Percentiles rank a stretch among this genome's conserved stretches.
Conservation (phyloP, 2,888 invertebrate genomes). For the Caenorhabditis afra region DNA sequence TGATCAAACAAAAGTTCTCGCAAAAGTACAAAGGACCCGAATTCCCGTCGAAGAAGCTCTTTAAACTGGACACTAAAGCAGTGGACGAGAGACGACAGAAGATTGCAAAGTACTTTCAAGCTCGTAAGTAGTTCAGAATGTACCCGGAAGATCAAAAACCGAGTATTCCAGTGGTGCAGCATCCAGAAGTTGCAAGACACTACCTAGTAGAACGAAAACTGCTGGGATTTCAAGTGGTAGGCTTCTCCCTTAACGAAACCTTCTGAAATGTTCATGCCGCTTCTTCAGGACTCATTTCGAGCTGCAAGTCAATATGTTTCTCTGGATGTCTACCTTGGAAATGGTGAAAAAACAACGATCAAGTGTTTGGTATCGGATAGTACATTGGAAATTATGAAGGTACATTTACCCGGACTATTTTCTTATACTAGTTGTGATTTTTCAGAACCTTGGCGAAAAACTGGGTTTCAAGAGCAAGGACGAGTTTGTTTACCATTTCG, state of each 20-base stretch:
- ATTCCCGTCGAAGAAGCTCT: constrained; percentile 79
- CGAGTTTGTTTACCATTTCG: constrained; percentile 90
- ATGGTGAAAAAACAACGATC: constrained; percentile 63
- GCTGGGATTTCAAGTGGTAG: constrained; percentile 65
- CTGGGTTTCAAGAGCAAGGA: constrained; percentile 86
- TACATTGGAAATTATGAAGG: constrained; percentile 72
- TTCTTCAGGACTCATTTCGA: constrained; percentile 67
- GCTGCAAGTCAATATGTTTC: constrained; percentile 65
- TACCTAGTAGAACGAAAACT: constrained; percentile 74
- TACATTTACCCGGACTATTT: constrained; percentile 4
- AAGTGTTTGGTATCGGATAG: constrained; percentile 64
- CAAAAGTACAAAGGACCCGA: constrained; percentile 72
- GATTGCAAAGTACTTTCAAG: constrained; percentile 94
- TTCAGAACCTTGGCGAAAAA: constrained; percentile 88
- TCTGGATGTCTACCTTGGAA: constrained; percentile 64
- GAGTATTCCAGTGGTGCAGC: constrained; percentile 74
- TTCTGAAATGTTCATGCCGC: no score
- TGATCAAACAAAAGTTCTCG: constrained; percentile 56
- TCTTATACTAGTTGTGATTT: constrained; percentile 33
- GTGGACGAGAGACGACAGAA: constrained; percentile 89
- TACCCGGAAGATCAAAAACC: background rate
- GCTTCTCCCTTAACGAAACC: no score
- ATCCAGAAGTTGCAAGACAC: constrained; percentile 74
- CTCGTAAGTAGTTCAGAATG: constrained; percentile 84
- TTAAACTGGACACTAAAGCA: constrained; percentile 70